phyloP scores from a whole-genome alignment of 1,140 invertebrate genomes.

The Leptinotarsa lineolata region DNA sequence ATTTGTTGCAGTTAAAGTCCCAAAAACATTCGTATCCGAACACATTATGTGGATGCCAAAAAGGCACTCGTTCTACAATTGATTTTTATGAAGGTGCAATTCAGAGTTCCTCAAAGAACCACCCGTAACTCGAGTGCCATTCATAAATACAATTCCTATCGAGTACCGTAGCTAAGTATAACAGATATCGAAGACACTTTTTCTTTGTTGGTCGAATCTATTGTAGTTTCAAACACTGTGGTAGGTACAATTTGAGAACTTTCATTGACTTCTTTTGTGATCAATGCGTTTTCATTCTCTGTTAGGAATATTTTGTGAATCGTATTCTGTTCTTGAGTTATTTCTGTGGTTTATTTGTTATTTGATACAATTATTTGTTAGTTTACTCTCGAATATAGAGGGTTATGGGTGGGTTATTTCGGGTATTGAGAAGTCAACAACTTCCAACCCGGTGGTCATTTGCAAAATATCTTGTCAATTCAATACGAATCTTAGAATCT shows the following conservation, averaged over 20 bases:
- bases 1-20: conserved; percentile 42
- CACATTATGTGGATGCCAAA: conserved; percentile 31
- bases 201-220: conserved; percentile 32
- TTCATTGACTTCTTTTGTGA: conserved; percentile 33
- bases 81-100: conserved; percentile 34
- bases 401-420: neutral
- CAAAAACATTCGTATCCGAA: conserved; percentile 34
- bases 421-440: too few relatives aligned
- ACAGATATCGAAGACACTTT: conserved; percentile 36
- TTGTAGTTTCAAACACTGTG: conserved; percentile 38
- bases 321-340: conserved; percentile 1
- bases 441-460: too few relatives aligned
- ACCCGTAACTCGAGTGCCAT: conserved; percentile 42
- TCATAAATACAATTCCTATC: conserved; percentile 35
- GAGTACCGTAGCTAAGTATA: conserved; percentile 42
- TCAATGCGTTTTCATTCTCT: conserved; percentile 31
- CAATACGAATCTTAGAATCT: too few relatives aligned
- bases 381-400: conserved; percentile 10
- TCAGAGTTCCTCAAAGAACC: conserved; percentile 38
- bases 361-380: conserved; percentile 23
- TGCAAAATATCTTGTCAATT: too few relatives aligned
- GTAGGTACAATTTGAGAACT: conserved; percentile 43
- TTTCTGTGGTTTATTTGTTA: conserved; percentile 17
- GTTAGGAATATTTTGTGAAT: conserved; percentile 12
- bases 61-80: conserved; percentile 36